Evolutionary conservation across 64 coral and sea anemone species (phyloP).

Genomic region (Montipora capricornis): DNA sequence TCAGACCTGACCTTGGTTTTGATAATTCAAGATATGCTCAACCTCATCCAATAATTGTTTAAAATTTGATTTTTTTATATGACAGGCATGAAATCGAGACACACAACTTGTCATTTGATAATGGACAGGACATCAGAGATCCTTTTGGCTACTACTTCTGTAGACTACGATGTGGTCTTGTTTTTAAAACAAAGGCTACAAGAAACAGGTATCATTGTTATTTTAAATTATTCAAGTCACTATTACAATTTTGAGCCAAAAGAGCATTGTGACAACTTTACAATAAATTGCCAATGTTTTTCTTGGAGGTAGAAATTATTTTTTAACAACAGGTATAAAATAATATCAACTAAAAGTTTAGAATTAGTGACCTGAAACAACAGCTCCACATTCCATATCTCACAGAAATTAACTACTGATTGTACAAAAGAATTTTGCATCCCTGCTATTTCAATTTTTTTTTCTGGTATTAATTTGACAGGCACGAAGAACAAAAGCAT

Average conservation of each 20-base stretch:
- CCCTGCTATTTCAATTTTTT: not conserved
- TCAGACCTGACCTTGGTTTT: not conserved
- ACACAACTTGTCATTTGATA: slow-evolving; percentile 20
- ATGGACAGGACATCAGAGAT: slow-evolving; percentile 6
- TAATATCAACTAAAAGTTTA: not conserved
- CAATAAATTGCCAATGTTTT: no score
- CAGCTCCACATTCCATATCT: not conserved
- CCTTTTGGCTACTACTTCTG: slow-evolving; percentile 47
- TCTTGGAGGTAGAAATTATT: no score
- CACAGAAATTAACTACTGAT: not conserved
- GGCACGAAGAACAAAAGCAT: slow-evolving; percentile 11
- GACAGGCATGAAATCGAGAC: slow-evolving; percentile 12
- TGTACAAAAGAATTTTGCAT: not conserved
- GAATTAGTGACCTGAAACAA: not conserved
- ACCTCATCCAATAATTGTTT: no score
- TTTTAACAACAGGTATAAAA: no score
- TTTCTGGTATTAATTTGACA: not conserved
- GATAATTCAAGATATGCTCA: no score
- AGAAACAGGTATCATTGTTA: no score
- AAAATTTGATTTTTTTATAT: not conserved
- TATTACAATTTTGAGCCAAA: no score
- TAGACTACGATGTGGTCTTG: slow-evolving; percentile 28
- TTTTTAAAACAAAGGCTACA: not conserved
- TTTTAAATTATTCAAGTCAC: no score
- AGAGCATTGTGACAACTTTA: no score